Evolutionary conservation across 2,113 vertebrate genomes (phyloP), one percentile per base, ranked within the genome.

Genomic region (Mesocricetus auratus): DNA sequence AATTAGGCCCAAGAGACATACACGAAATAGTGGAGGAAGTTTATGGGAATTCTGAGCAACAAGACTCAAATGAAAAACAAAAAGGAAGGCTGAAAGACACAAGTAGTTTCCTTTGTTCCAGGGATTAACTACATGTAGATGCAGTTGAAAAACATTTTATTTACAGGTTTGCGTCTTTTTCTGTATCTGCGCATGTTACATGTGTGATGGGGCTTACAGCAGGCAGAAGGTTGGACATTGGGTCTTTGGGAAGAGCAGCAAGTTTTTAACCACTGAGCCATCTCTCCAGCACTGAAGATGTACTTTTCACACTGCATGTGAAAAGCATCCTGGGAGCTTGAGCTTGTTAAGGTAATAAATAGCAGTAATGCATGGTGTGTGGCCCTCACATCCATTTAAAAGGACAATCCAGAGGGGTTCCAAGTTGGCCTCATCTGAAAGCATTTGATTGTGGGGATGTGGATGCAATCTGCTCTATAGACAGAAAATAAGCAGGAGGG

Each of bases 31-130:
- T 77, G 19, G 50, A 58, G 75, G n/a, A 45, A 86, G 42, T 86
- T 90, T 92, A 82, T 50, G 17, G 39, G 42, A 88, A 68, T 87
- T 88, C 66, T 94, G n/a, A 92, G 62, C 39, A 93, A 94, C 2
- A 73, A 69, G 29, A 91, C 16, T 86, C 77, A 92, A 90, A 64
- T 53, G 79, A n/a, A 60, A 39, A 56, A 81, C 26, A 96, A 81
- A 69, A 89, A 82, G 3, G 93, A 81, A 88, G 26, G 56, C 1
- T 69, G 47, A 86, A 11, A 81, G 33, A 68, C 16, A 90, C 1
- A 89, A 45, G 56, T 31, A 73, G 13, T 86, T 60, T 96, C 56
- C 92, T 6, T 83, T 89, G 36, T 36, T 93, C 9, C 26, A 93
- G 36, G 47, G 74, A 94, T 68, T n/a, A 87, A 88, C 60, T 36